Evolutionary conservation across 2,797 vertebrate genomes (phyloP), one percentile per base, ranked within the genome.

Genomic region (Glossophaga mutica): DNA sequence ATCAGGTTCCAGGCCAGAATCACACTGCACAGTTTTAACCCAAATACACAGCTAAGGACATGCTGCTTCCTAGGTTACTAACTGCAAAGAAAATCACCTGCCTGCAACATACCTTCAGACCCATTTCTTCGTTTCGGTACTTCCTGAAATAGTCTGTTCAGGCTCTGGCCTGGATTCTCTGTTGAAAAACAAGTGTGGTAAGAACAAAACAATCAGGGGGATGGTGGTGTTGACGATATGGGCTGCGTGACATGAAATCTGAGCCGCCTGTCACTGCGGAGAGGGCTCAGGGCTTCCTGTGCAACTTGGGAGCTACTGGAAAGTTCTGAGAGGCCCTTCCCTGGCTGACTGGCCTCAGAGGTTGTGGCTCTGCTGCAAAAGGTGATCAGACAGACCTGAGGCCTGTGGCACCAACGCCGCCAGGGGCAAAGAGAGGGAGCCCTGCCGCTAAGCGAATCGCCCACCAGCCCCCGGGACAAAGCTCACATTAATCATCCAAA

Each of bases 141-240:
- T 99, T 99, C 99, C 99, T 99, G 99, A 99, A 99, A 99, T 99
- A 99, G 98, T 99, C 99, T 99, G 99, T 99, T 99, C 99, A 99
- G 99, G 99, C 99, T 99, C 99, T 99, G 99, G 99, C 99, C 99
- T 99, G 99, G 99, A 99, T 99, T 99, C 99, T 99, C 99, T 99
- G 99, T 99, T 99, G 99, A 99, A 99, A 99, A 99, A 99, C 99
- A 99, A 99, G 99, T 99, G 98, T 97, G 98, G 98, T 99, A 99
- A 99, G 98, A 99, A 99, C 98, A 99, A 99, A 99, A 99, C 98
- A 99, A 98, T 98, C 98, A 98, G 98, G 98, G 98, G 98, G 96
- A 87, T 94, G 98, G 97, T 98, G 98, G 98, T 97, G 98, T 94
- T 98, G 97, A 98, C 98, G 98, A 97, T 94, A 98, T 37, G 98